Percentiles rank a stretch among this genome's conserved stretches.
Evolutionary conservation across 2,888 invertebrate genomes (phyloP).

Genomic region (Calliphora vomitoria): DNA sequence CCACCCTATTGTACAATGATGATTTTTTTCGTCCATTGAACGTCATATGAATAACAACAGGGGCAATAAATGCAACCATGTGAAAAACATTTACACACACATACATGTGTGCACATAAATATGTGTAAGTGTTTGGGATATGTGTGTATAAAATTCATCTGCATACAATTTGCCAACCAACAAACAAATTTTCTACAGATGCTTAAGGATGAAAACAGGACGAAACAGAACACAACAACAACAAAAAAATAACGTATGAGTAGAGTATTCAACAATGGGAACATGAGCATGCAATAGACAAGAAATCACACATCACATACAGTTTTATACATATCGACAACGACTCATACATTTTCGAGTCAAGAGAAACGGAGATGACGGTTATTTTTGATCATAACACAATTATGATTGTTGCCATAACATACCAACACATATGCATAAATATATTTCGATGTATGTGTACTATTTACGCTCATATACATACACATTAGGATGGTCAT

Average conservation of each 20-base stretch:
- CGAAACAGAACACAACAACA: not conserved
- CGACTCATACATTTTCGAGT: not conserved
- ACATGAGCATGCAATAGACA: slow-evolving; percentile 45
- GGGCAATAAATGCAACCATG: slow-evolving; percentile 65
- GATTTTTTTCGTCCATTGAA: slow-evolving; percentile 23
- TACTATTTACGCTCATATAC: not conserved
- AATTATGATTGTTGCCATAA: slow-evolving; percentile 66
- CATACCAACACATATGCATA: slow-evolving; percentile 28
- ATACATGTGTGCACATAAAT: not conserved
- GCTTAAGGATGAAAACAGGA: slow-evolving; percentile 43
- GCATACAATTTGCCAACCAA: slow-evolving; percentile 53
- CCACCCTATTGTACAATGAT: slow-evolving; percentile 11
- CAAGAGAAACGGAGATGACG: slow-evolving; percentile 51
- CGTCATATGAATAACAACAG: slow-evolving; percentile 49
- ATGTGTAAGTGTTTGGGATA: not conserved
- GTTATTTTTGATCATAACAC: slow-evolving; percentile 70
- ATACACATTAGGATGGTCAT: too few relatives aligned
- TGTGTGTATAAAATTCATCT: slow-evolving; percentile 37
- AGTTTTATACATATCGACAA: slow-evolving; percentile 34
- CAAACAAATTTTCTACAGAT: slow-evolving; percentile 54
- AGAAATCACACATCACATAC: slow-evolving; percentile 45
- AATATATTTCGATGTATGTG: not conserved
- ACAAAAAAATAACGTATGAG: not conserved
- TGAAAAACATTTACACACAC: slow-evolving; percentile 48
- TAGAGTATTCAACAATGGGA: slow-evolving; percentile 16